phyloP scores from a whole-genome alignment of 2,113 vertebrate species.

The Hypanus sabinus region DNA sequence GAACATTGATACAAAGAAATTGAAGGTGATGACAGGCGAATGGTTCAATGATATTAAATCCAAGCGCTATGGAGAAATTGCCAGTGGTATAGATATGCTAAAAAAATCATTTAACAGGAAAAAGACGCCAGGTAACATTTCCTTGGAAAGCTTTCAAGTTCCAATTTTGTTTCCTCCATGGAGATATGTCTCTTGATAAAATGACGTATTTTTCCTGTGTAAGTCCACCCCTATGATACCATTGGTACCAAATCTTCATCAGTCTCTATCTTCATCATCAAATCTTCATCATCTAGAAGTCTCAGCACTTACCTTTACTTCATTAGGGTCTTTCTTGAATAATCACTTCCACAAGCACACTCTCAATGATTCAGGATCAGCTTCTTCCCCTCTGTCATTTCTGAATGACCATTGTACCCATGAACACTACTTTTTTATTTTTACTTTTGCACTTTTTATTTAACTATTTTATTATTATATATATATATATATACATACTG shows the following conservation, averaged over 20 bases:
- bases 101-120: slow-evolving; percentile 47
- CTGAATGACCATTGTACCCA: too few relatives aligned
- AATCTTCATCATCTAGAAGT: neutral
- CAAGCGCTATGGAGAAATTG: slow-evolving; percentile 42
- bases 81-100: slow-evolving; percentile 41
- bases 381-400: too few relatives aligned
- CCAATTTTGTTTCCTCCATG: neutral
- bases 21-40: slow-evolving; percentile 46
- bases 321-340: neutral
- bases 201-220: neutral
- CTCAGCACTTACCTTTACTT: neutral
- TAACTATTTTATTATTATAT: too few relatives aligned
- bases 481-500: too few relatives aligned
- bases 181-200: neutral
- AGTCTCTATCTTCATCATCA: too few relatives aligned
- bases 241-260: neutral
- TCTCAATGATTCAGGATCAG: too few relatives aligned
- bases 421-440: too few relatives aligned
- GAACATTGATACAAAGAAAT: slow-evolving; percentile 39
- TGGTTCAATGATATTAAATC: slow-evolving; percentile 48
- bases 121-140: slow-evolving; percentile 43
- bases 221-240: neutral
- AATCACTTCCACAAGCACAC: neutral
- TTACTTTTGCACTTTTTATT: too few relatives aligned
- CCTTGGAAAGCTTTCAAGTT: neutral